These are phyloP conservation scores for Epinotia ramella DNA, from an alignment of 2,888 invertebrate species.

Conservation along the genomic window DNA sequence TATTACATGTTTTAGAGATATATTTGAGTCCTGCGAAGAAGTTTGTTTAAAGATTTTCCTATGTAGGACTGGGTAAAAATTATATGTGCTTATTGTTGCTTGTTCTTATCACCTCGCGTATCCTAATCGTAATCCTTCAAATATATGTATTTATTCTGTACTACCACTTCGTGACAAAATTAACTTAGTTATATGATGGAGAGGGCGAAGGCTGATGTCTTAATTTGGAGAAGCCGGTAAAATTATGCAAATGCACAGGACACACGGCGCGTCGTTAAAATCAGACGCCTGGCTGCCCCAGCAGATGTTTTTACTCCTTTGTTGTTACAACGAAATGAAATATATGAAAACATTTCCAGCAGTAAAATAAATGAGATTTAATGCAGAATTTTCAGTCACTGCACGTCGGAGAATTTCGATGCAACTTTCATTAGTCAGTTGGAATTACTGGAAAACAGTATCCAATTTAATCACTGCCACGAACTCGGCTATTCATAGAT, in stretches of 20 bases:
- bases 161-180: neutral
- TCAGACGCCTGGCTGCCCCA: conserved; percentile 59
- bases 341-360: neutral
- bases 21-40: too few relatives aligned
- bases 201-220: conserved; percentile 41
- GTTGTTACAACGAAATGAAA: neutral
- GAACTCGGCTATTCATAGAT: neutral
- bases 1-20: too few relatives aligned
- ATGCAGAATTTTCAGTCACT: neutral
- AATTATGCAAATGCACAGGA: conserved; percentile 66
- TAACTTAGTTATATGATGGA: conserved; percentile 13
- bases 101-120: neutral
- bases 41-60: neutral
- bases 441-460: neutral
- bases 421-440: neutral
- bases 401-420: neutral
- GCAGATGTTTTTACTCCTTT: conserved; percentile 31
- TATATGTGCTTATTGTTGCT: neutral
- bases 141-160: neutral
- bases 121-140: neutral
- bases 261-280: conserved; percentile 66
- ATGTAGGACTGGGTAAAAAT: neutral
- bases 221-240: conserved; percentile 61
- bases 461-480: neutral
- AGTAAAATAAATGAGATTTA: neutral